These are phyloP conservation scores for Ictidomys tridecemlineatus DNA, from an alignment of 2,113 vertebrate species.

Conservation along the genomic window DNA sequence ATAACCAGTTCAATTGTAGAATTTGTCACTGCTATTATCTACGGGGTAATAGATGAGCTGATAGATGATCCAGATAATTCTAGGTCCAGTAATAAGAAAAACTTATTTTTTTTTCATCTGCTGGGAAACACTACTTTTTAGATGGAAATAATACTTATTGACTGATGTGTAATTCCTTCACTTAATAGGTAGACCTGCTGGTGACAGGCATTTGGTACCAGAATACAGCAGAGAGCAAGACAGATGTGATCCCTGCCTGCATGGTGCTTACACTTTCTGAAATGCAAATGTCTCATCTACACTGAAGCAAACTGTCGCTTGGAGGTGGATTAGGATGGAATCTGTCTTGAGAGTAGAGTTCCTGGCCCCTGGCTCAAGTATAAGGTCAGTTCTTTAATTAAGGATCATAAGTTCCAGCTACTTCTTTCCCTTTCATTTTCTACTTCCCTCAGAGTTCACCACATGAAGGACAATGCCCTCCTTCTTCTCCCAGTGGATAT, in stretches of 20 bases:
- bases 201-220: not conserved
- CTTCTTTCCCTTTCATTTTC: not conserved
- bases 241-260: not conserved
- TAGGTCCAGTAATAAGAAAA: not conserved
- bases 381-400: conserved; percentile 31
- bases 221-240: not conserved
- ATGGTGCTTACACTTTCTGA: not conserved
- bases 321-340: not conserved
- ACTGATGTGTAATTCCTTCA: conserved; percentile 4
- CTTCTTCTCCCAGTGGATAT: not conserved
- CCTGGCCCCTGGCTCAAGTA: not conserved
- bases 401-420: not conserved
- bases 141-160: not conserved
- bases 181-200: not conserved
- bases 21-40: not conserved
- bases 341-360: not conserved
- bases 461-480: not conserved
- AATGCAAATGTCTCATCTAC: not conserved
- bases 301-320: not conserved
- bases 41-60: not conserved
- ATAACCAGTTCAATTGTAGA: conserved; percentile 11
- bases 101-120: not conserved
- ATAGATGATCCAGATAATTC: not conserved
- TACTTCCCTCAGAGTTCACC: not conserved
- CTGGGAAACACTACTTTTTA: conserved; percentile 12